Base-by-base conservation (phyloP, 1,140 invertebrate genomes). In the Diploscapter pachys region DNA sequence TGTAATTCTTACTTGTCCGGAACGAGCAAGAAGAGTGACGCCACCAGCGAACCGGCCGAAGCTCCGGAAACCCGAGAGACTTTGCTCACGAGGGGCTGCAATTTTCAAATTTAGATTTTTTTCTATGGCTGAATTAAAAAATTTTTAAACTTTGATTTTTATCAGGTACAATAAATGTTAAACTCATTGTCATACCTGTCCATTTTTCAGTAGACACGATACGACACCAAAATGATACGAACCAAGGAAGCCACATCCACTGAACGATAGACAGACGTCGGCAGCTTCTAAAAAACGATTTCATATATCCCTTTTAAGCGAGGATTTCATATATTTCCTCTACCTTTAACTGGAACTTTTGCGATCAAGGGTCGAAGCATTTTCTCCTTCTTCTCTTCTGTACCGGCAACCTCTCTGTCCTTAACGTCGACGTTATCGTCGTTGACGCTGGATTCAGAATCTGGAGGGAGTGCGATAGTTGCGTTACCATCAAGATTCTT, bases 211-310 rank as follows among this genome's bases (percentile, higher is more conserved):
- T 53, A 82, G 81, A 56, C 81, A 83, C 9, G 82, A 75, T 62
- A 85, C 79, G 3, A 78, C 84, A 54, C 83, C 83, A 67, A 85
- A 83, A 68, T 85, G 84, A 66, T 84, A 85, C 11, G 75, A 77
- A 59, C 82, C 82, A 0, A 85, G 68, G 55, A 84, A 84, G 63
- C 79, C 79, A 61, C 79, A 80, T 11, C 79, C 79, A n/a, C 72
- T 59, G 31, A 80, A 69, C 2, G 79, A 80, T 2, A 80, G 63
- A 51, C 75, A 63, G 4, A 76, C 0, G 31, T 64, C 51, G 3
- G 31, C 11, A 49, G 59, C 59, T 3, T 71, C 68, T 71, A 64
- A 50, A 69, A 66, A 51, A 51, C 13, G 50, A 54, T 31, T 31
- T 31, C 31, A 31, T 31, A 31, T 31, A 31, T 31, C 31, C 31